Evolutionary conservation across 2,888 invertebrate species (phyloP), one percentile per base, ranked within the genome.

Genomic region (Ormyrus labotus): DNA sequence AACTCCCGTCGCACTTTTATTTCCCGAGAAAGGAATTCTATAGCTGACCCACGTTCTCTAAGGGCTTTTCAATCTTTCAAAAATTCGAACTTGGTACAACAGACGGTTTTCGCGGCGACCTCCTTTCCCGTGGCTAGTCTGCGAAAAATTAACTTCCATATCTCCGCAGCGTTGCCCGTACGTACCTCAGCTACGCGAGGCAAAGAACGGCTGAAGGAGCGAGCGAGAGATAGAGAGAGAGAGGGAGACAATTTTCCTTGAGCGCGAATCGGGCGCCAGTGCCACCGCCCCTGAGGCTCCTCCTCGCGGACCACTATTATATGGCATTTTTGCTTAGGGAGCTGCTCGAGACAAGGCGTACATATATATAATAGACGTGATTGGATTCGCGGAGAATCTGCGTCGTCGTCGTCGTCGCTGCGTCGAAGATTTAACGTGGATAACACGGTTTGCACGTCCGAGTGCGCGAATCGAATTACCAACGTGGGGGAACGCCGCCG

Each of bases 71-170:
- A 77, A 70, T 77, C 55, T 77, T 77, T 77, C 63, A 71, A 71
- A 58, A 69, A 58, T 65, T 78, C 10, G 63, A 63, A 67, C 67
- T 67, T 65, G 51, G 45, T 60, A 19, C 2, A 67, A 75, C 55
- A 19, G 67, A 11, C 67, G 57, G 57, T n/a, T 60, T 67, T 67
- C 57, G 19, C 60, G n/a, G 13, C 70, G 72, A 72, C 63, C 60
- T 50, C 47, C 63, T 70, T 55, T 61, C 19, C 48, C 13, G 19
- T 10, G 7, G 34, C 10, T 53, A 51, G 45, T 65, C 47, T 53
- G 55, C 69, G 63, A 77, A 77, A 70, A 77, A 77, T 77, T 77
- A 77, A 77, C 69, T 70, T 77, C 69, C 63, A 77, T 68, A 76
- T 70, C 53, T 68, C 64, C 50, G 48, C 5, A 53, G 34, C 55